Evolutionary conservation across 2,888 invertebrate genomes (phyloP), one percentile per base, ranked within the genome.

Genomic region (Ochropleura plecta): DNA sequence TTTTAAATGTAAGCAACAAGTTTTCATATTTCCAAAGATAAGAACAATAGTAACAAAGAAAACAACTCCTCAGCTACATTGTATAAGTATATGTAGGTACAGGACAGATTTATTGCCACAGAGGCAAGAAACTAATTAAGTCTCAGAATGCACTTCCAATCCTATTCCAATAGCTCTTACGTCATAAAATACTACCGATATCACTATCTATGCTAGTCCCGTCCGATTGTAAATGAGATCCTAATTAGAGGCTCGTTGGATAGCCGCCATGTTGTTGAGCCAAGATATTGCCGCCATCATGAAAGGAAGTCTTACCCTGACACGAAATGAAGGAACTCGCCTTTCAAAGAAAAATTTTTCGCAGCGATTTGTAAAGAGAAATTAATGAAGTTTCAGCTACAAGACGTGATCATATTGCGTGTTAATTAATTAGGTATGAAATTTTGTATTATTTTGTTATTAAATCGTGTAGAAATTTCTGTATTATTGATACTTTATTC

Each of bases 161-260:
- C 44, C 62, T 60, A 67, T 42, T 70, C 70, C 49, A 66, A 46
- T 48, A 70, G 9, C 30, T 59, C 53, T 74, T 51, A 51, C 46
- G 64, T 62, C 67, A 76, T 73, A 65, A 76, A 84, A 57, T 72
- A 51, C 63, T 60, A 16, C 57, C 70, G 16, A 30, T 79, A 64
- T 66, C 69, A 30, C 18, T 71, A 48, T 70, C 55, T 70, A 68
- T 70, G 63, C 60, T 40, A 72, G 57, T 49, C 57, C 30, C 62
- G 65, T 46, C 64, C 73, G 64, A 79, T 76, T 72, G 73, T 73
- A 66, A 78, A 57, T 62, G 76, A 78, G 75, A 82, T 74, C 66
- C 75, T 83, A 84, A 84, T 85, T 84, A 85, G 73, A 79, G 70
- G 70, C 63, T 51, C 48, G 68, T 71, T 79, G 76, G 72, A 73